These are phyloP conservation scores for Callaeas wilsoni DNA, from an alignment of 2,113 vertebrate species.

Conservation along the genomic window DNA sequence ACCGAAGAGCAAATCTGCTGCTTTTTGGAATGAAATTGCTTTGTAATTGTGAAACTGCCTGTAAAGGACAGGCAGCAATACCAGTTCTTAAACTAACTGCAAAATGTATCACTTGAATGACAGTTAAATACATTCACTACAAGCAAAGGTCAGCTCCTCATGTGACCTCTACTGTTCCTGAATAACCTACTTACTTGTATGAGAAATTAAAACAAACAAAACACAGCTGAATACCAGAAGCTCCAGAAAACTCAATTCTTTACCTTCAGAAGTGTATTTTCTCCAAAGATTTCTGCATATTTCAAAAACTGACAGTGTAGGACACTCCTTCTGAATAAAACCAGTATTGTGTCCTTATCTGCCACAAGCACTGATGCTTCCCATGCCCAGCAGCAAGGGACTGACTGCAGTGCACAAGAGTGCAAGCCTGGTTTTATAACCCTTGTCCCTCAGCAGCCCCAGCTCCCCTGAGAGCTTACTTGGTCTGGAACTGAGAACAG, in stretches of 20 bases:
- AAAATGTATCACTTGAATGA: background rate
- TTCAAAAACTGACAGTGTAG: background rate
- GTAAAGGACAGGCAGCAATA: background rate
- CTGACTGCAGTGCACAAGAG: background rate
- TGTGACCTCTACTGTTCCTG: background rate
- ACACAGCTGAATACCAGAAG: background rate
- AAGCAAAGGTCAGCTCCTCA: slow-evolving; percentile 14
- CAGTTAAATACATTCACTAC: background rate
- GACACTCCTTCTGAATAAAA: background rate
- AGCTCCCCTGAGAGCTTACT: background rate
- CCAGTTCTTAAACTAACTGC: background rate
- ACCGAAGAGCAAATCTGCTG: background rate
- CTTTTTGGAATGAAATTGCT: background rate
- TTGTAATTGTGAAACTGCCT: background rate
- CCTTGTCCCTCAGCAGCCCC: background rate
- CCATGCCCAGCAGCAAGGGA: background rate
- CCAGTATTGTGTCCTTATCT: background rate
- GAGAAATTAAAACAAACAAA: background rate
- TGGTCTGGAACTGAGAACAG: background rate
- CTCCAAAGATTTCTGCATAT: background rate
- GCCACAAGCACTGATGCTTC: background rate
- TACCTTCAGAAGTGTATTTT: background rate
- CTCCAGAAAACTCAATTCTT: background rate
- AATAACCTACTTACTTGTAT: background rate
- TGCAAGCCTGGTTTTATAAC: background rate